Evolutionary conservation across 37 sponge, comb jelly and placozoan genomes (phyloP).

Genomic region (Spongia lamella): DNA sequence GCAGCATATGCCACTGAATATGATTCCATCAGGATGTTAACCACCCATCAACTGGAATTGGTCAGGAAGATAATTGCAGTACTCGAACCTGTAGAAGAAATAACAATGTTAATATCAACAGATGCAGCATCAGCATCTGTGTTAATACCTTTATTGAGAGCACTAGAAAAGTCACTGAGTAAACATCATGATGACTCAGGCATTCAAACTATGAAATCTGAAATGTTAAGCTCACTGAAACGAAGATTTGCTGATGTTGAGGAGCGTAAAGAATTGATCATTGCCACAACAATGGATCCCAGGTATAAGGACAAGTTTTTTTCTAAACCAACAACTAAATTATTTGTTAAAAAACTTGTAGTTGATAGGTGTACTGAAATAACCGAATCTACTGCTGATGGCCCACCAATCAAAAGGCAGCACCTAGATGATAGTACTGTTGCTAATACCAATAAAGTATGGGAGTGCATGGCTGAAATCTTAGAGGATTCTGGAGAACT

Average conservation of each 20-base stretch:
- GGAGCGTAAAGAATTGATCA: neutral
- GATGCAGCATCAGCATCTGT: neutral
- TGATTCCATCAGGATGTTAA: neutral
- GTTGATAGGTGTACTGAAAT: too few species aligned
- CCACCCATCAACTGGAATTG: slow-evolving; percentile 4
- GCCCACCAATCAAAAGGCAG: too few species aligned
- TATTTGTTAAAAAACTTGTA: neutral
- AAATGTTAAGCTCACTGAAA: slow-evolving; percentile 15
- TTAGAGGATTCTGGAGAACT: slow-evolving; percentile 1
- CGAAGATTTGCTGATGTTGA: slow-evolving; percentile 9
- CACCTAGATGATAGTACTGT: too few species aligned
- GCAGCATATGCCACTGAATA: slow-evolving; percentile 12
- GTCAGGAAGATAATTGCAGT: slow-evolving; percentile 4
- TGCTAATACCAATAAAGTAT: too few species aligned
- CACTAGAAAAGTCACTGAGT: neutral
- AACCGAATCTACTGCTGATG: too few species aligned
- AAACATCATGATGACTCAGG: slow-evolving; percentile 11
- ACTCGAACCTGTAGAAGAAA: slow-evolving; percentile 4
- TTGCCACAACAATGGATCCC: slow-evolving; percentile 7
- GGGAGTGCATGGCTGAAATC: slow-evolving; percentile 2
- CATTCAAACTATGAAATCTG: slow-evolving; percentile 7
- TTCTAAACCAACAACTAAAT: neutral
- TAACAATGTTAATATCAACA: slow-evolving; percentile 20
- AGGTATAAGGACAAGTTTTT: slow-evolving; percentile 34
- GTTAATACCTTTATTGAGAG: slow-evolving; percentile 7